phyloP scores from a whole-genome alignment of 2,797 vertebrate genomes.

The Diplodus puntazzo region DNA sequence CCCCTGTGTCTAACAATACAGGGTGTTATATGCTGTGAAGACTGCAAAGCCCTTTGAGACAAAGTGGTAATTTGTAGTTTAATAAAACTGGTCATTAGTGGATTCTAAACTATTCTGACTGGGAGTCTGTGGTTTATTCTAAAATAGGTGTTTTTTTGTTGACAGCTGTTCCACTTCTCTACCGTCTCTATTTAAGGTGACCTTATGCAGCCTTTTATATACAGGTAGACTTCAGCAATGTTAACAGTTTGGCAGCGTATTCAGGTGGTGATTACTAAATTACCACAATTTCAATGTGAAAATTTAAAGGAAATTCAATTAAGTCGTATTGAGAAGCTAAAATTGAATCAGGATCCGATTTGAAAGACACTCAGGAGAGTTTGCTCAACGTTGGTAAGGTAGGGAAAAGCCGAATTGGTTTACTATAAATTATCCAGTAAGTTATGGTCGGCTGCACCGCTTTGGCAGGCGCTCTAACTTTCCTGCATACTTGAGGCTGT shows the following conservation, averaged over 20 bases:
- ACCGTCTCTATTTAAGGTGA: background rate
- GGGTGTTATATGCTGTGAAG: background rate
- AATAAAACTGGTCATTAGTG: background rate
- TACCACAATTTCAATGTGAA: conserved; percentile 27
- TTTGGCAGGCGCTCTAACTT: conserved; percentile 67
- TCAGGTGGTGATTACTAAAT: conserved; percentile 21
- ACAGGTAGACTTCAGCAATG: background rate
- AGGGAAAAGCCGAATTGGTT: conserved; percentile 57
- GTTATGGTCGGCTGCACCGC: conserved; percentile 48
- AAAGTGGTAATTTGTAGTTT: background rate
- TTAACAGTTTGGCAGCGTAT: background rate
- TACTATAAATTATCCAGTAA: conserved; percentile 62
- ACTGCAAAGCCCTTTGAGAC: background rate
- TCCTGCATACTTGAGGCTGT: conserved; percentile 60
- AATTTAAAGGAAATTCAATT: conserved; percentile 39
- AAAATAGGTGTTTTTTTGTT: background rate
- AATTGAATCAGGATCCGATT: conserved; percentile 48
- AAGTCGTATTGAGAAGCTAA: conserved; percentile 46
- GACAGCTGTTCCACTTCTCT: background rate
- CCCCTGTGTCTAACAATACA: background rate
- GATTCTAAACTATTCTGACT: background rate
- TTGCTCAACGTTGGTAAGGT: conserved; percentile 31
- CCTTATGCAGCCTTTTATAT: background rate
- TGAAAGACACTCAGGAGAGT: conserved; percentile 47
- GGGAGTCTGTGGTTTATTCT: background rate